phyloP scores from a whole-genome alignment of 2,113 vertebrate species.

The Dromas ardeola region DNA sequence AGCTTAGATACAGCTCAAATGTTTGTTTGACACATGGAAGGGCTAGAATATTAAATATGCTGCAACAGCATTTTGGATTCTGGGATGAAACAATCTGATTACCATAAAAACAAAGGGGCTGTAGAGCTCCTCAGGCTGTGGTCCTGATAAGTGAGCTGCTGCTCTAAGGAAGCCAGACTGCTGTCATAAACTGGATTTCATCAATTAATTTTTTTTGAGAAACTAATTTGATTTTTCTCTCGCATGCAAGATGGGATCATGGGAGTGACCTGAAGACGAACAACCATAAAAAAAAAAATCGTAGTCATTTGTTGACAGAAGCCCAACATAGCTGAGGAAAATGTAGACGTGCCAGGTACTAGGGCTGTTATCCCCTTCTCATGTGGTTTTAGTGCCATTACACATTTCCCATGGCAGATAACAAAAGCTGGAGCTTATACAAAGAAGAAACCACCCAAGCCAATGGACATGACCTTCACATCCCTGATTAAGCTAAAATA shows the following conservation, averaged over 20 bases:
- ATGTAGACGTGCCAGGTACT: neutral
- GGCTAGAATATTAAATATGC: neutral
- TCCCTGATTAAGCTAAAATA: neutral
- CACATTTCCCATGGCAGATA: neutral
- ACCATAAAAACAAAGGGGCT: neutral
- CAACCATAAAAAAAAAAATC: neutral
- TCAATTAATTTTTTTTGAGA: neutral
- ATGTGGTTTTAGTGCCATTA: neutral
- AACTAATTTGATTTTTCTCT: constrained; percentile 8
- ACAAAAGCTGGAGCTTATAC: neutral
- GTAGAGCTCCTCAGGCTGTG: neutral
- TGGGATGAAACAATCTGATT: constrained; percentile 10
- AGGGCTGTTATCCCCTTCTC: neutral
- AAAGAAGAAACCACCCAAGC: neutral
- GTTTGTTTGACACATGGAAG: neutral
- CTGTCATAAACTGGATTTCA: neutral
- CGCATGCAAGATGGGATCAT: neutral
- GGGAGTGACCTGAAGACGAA: neutral
- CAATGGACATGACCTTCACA: neutral
- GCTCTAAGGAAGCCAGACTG: neutral
- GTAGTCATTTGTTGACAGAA: neutral
- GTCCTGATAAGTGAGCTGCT: constrained; percentile 12
- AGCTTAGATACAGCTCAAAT: neutral
- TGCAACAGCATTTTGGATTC: neutral
- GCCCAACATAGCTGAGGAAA: neutral